Base-by-base conservation (phyloP, 2,113 vertebrate genomes). In the Myocastor coypus region DNA sequence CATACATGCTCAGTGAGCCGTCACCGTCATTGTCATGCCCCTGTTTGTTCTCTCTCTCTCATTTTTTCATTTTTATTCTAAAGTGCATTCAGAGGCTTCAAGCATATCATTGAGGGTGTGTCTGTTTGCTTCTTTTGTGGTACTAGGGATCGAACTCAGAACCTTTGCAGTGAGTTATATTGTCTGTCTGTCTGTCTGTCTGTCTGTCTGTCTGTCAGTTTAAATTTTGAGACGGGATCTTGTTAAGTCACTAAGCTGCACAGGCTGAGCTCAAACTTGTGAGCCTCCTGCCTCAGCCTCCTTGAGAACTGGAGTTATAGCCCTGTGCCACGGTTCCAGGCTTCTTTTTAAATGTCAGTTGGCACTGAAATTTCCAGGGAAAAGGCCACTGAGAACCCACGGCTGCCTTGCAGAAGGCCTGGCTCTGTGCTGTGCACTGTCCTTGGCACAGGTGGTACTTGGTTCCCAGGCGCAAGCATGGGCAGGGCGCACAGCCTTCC, bases 61-160 rank as follows among this genome's bases (percentile, higher is more conserved):
- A n/a, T 59, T 52, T 52, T 78, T n/a, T 8, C 16, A 5, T 71
- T 78, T 80, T 40, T 64, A 83, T 75, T 80, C 34, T 85, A 40
- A 86, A 59, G 10, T 83, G 34, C 61, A 81, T 85, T 94, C 37
- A 37, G 66, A 96, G 89, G 59, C 59, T 77, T 2, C 12, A 69
- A 61, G 28, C n/a, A 11, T 73, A 52, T 83, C 30, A 80, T 13
- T 83, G 71, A 63, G 46, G 75, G 5, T 50, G 30, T 78, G 26
- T 50, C 73, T 50, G 6, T 78, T 26, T 78, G 42, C 28, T 30
- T 77, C 12, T 77, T 78, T 78, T 78, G 42, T 50, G 42, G 26
- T 50, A 32, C 42, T 77, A 46, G 26, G 42, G 26, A 46, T 46
- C 7, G 26, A 77, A 77, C 73, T 19, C 73, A 16, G 24, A 30